phyloP scores from a whole-genome alignment of 2,113 vertebrate species.

The Thamnaconus septentrionalis region DNA sequence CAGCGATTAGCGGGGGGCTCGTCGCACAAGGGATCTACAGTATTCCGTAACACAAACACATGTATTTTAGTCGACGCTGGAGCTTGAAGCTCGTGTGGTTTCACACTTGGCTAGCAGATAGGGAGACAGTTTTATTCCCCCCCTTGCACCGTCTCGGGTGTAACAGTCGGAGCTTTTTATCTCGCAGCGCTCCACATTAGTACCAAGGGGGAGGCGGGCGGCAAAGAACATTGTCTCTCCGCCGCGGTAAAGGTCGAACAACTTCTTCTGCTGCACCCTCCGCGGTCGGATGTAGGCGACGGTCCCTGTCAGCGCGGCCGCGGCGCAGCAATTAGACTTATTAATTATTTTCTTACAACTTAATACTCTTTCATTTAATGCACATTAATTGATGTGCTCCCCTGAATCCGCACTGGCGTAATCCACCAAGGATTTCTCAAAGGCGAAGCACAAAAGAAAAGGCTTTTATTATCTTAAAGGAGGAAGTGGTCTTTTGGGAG shows the following conservation, averaged over 20 bases:
- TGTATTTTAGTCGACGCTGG: conserved; percentile 37
- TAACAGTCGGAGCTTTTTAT: conserved; percentile 32
- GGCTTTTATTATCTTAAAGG: conserved; percentile 71
- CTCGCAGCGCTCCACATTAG: conserved; percentile 25
- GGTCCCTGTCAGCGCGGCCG: conserved; percentile 34
- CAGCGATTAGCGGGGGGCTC: conserved; percentile 28
- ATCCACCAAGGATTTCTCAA: conserved; percentile 75
- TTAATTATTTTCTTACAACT: conserved; percentile 72
- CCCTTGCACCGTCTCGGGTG: conserved; percentile 26
- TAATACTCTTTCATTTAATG: conserved; percentile 75
- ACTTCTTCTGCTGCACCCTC: conserved; percentile 15
- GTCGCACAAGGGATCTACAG: conserved; percentile 49
- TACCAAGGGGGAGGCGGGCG: conserved; percentile 27
- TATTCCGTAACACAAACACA: conserved; percentile 57
- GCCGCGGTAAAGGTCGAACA: conserved; percentile 50
- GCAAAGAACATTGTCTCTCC: conserved; percentile 38
- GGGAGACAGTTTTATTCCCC: background rate
- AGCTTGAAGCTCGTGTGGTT: conserved; percentile 27
- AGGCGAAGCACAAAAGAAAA: conserved; percentile 67
- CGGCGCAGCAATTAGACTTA: conserved; percentile 61
- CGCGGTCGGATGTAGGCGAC: conserved; percentile 18
- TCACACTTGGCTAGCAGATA: conserved; percentile 24
- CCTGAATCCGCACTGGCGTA: conserved; percentile 54
- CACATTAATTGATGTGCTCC: conserved; percentile 74
- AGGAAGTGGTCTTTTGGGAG: conserved; percentile 73